phyloP scores from a whole-genome alignment of 2,888 invertebrate species.

The Oscheius sp. region DNA sequence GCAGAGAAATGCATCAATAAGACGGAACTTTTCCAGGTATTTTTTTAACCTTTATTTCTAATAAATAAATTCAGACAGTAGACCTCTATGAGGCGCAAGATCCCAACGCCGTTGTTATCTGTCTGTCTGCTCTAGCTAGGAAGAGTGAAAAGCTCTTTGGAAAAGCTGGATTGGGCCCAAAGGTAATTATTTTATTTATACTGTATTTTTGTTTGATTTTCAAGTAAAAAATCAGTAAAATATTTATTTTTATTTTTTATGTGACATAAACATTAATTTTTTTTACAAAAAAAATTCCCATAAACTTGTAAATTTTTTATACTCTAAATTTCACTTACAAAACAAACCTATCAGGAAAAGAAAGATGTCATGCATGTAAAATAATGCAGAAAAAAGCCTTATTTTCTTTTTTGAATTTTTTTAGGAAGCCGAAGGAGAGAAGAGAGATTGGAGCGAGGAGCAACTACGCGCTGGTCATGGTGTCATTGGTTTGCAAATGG shows the following conservation, averaged over 20 bases:
- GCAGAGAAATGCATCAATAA: slow-evolving; percentile 80
- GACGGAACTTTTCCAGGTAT: slow-evolving; percentile 86
- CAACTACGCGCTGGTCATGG: slow-evolving; percentile 76
- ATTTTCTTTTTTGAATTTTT: neutral
- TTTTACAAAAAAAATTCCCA: neutral
- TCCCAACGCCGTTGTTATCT: slow-evolving; percentile 92
- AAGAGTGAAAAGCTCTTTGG: slow-evolving; percentile 75
- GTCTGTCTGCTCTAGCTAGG: slow-evolving; percentile 90
- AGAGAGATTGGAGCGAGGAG: slow-evolving; percentile 90
- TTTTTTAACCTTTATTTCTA: neutral
- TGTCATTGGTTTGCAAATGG: slow-evolving; percentile 86
- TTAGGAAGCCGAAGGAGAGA: slow-evolving; percentile 89
- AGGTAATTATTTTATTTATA: too few species aligned
- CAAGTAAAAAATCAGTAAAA: too few species aligned
- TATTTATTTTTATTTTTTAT: too few species aligned
- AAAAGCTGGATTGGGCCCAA: slow-evolving; percentile 55
- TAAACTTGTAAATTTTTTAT: too few species aligned
- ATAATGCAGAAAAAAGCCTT: neutral
- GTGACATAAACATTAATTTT: neutral
- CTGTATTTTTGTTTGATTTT: neutral
- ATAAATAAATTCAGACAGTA: slow-evolving; percentile 84
- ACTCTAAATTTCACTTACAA: too few species aligned
- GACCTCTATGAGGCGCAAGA: slow-evolving; percentile 91
- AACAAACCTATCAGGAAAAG: too few species aligned
- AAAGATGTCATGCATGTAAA: too few species aligned